These are phyloP conservation scores for Eumacrocentrus americanus DNA, from an alignment of 2,888 invertebrate species.

Conservation along the genomic window DNA sequence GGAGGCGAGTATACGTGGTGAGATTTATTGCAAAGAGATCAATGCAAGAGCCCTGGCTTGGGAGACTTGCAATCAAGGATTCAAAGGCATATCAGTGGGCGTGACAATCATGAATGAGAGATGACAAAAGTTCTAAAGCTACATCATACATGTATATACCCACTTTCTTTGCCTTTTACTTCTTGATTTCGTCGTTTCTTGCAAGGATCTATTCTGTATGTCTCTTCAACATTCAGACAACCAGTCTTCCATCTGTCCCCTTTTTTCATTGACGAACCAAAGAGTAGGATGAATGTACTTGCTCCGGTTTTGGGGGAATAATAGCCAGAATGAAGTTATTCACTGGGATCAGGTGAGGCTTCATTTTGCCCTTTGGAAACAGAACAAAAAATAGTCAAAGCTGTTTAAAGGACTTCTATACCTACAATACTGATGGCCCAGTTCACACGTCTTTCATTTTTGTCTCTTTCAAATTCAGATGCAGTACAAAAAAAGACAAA, in stretches of 20 bases:
- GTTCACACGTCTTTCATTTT: not conserved
- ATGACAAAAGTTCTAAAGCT: conserved; percentile 2
- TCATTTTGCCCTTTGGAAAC: not conserved
- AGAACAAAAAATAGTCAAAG: not conserved
- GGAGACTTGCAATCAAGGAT: conserved; percentile 5
- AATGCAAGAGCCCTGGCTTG: too few species aligned
- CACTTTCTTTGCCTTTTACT: conserved; percentile 2
- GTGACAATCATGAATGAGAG: conserved; percentile 11
- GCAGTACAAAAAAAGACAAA: not conserved
- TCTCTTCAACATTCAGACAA: conserved; percentile 6
- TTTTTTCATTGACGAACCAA: not conserved
- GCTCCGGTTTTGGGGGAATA: not conserved
- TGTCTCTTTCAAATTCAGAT: not conserved
- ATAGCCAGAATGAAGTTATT: conserved; percentile 16
- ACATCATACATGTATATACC: not conserved
- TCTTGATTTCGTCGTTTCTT: not conserved
- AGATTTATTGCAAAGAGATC: conserved; percentile 17
- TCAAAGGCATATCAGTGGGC: not conserved
- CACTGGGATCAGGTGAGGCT: conserved; percentile 8
- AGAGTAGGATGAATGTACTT: conserved; percentile 5
- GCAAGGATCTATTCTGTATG: conserved; percentile 1
- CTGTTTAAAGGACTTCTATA: too few species aligned
- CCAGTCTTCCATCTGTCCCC: conserved; percentile 20
- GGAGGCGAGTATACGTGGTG: conserved; percentile 7
- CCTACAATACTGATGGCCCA: not conserved